Evolutionary conservation across 2,113 vertebrate species (phyloP).

Genomic region (Plecotus auritus): DNA sequence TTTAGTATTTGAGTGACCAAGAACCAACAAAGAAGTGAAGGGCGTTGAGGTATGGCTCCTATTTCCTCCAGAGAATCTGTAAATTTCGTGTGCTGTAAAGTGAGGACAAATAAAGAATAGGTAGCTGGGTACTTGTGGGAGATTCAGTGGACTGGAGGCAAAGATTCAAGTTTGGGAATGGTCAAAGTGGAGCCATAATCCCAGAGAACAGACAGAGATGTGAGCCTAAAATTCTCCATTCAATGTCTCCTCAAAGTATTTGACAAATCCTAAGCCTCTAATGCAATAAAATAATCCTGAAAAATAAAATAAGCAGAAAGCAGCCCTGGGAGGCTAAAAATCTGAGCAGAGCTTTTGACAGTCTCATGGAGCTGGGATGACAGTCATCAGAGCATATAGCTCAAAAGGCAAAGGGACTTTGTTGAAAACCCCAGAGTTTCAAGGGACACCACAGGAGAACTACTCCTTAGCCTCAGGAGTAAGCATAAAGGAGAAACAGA

Average conservation of each 20-base stretch:
- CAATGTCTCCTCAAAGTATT: background rate
- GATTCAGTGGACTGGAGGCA: background rate
- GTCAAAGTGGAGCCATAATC: background rate
- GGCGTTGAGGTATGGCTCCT: background rate
- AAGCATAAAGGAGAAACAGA: background rate
- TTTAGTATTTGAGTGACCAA: background rate
- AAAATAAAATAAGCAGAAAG: background rate
- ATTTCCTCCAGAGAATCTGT: background rate
- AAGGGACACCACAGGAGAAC: background rate
- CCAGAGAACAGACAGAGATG: background rate
- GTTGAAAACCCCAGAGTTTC: background rate
- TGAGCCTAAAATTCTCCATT: background rate
- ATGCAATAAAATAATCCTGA: background rate
- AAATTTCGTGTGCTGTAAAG: background rate
- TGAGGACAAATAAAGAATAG: background rate
- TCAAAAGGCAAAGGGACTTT: background rate
- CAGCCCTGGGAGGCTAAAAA: background rate
- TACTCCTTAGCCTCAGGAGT: background rate
- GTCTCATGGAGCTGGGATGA: background rate
- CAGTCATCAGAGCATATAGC: background rate
- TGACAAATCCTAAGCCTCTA: background rate
- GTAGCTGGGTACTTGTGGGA: fast-evolving
- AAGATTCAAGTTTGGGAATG: background rate
- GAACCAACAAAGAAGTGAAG: background rate
- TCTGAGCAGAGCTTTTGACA: background rate